A percentile compares a stretch with the other conserved stretches of the same genome.
These are phyloP conservation scores for Sterna hirundo DNA, from an alignment of 2,113 vertebrate species.

Conservation along the genomic window DNA sequence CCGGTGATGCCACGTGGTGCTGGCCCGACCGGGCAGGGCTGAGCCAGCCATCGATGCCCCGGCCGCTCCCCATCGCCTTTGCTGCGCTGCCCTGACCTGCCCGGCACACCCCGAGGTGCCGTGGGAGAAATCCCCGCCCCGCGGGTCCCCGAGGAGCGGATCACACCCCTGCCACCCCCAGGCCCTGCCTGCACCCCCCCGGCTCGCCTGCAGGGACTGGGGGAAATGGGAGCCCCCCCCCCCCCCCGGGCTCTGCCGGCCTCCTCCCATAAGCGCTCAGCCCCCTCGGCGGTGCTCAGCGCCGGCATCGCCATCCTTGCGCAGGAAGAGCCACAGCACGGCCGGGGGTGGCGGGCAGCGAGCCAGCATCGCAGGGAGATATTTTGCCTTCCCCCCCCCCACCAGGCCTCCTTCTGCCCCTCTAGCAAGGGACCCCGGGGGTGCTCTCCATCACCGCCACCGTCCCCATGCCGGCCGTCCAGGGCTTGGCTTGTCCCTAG, in stretches of 20 bases:
- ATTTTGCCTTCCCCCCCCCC: background rate
- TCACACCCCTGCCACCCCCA: accelerated
- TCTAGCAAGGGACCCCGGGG: background rate
- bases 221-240: background rate
- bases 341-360: background rate
- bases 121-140: background rate
- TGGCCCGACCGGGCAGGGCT: accelerated
- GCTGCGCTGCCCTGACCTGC: background rate
- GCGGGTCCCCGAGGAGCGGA: background rate
- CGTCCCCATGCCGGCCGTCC: background rate
- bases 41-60: background rate
- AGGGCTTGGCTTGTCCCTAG: background rate
- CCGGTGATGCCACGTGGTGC: background rate
- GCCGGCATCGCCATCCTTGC: accelerated
- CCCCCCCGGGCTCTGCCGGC: no score
- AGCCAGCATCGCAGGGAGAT: background rate
- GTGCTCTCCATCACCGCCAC: accelerated
- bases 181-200: background rate
- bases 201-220: background rate
- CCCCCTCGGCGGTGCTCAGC: background rate
- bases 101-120: background rate
- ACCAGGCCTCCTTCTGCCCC: background rate
- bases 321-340: background rate
- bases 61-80: background rate
- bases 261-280: accelerated